A percentile compares a stretch with the other conserved stretches of the same genome.
phyloP scores from a whole-genome alignment of 2,113 vertebrate genomes.

The Gyps fulvus region DNA sequence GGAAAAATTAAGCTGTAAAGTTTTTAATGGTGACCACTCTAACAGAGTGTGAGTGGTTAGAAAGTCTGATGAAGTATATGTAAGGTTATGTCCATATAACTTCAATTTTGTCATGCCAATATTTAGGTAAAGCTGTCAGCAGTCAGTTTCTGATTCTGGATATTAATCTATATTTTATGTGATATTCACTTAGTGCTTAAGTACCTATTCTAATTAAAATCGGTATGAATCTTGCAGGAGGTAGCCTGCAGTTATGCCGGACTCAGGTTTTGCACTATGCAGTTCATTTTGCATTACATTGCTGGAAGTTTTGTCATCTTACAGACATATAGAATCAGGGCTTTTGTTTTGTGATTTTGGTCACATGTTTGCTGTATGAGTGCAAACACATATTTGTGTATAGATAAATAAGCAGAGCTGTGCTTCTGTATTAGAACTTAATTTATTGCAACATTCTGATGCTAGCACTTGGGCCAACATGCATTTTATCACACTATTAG shows the following conservation, averaged over 20 bases:
- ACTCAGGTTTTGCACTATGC: background rate
- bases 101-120: background rate
- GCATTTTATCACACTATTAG: constrained; percentile 47
- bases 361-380: background rate
- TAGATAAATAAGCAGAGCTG: constrained; percentile 4
- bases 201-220: background rate
- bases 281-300: background rate
- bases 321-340: background rate
- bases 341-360: background rate
- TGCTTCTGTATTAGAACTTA: constrained; percentile 23
- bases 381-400: background rate
- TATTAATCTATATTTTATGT: background rate
- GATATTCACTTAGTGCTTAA: background rate
- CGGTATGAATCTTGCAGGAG: background rate
- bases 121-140: background rate
- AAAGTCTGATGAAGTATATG: background rate
- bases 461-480: constrained; percentile 13
- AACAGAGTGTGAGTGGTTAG: background rate
- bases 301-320: background rate
- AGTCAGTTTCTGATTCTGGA: background rate
- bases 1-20: background rate
- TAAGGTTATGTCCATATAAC: background rate
- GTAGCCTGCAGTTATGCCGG: background rate
- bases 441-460: constrained; percentile 46
- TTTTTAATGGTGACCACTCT: background rate